Percentiles rank a stretch among this genome's conserved stretches.
Conservation (phyloP, 2,113 vertebrate species). For the Callospermophilus lateralis region DNA sequence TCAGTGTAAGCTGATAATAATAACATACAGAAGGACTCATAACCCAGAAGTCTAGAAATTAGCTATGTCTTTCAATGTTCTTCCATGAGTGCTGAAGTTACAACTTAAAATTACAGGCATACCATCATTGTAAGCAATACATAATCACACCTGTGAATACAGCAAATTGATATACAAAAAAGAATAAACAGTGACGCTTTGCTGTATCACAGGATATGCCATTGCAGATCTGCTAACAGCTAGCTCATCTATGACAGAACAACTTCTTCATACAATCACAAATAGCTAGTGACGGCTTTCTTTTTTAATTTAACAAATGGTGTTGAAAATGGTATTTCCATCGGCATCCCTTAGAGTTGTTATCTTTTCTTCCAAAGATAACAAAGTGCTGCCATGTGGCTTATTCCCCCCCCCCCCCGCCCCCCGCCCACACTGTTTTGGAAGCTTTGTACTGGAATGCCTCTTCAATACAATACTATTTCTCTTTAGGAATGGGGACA, state of each 20-base stretch:
- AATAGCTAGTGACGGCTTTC: not conserved
- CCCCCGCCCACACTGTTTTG: not conserved
- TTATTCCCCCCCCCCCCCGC: not conserved
- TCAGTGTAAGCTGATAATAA: not conserved
- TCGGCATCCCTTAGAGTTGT: not conserved
- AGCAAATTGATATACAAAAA: constrained; percentile 37
- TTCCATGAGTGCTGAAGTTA: constrained; percentile 30
- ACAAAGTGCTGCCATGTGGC: not conserved
- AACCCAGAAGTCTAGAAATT: constrained; percentile 45
- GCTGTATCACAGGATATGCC: not conserved
- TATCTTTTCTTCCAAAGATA: not conserved
- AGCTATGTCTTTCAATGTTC: constrained; percentile 27
- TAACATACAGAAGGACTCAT: constrained; percentile 4
- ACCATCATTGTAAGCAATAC: constrained; percentile 30
- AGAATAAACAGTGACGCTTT: not conserved
- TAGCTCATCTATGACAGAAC: constrained; percentile 15
- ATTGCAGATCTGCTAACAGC: constrained; percentile 5
- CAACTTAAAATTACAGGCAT: constrained; percentile 41
- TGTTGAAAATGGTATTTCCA: not conserved
- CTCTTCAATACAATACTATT: not conserved
- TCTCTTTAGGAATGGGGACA: not conserved
- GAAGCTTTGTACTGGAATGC: not conserved
- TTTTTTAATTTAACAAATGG: constrained; percentile 40
- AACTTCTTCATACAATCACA: constrained; percentile 15
- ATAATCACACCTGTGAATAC: not conserved